Conservation (phyloP, 2,113 vertebrate genomes). For the Panurus biarmicus region DNA sequence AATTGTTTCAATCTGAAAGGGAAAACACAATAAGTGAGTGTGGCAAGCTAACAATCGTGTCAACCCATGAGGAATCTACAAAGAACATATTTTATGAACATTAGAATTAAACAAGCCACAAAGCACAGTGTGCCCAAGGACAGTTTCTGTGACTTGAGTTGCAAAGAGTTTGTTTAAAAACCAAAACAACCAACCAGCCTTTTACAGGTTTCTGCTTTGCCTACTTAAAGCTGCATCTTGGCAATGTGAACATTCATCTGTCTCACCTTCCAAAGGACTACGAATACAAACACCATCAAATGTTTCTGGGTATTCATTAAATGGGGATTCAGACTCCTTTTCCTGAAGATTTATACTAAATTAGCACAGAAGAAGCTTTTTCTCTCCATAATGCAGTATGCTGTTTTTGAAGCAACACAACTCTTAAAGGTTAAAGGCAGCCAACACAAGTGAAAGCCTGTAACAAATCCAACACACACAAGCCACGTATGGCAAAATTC, state of each 20-base stretch:
- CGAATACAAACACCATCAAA: neutral
- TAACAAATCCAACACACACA: neutral
- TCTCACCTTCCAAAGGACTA: neutral
- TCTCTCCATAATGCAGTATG: neutral
- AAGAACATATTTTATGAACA: neutral
- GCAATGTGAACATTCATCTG: neutral
- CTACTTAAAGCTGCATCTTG: neutral
- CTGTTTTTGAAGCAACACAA: neutral
- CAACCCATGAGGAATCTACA: neutral
- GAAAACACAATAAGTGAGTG: neutral
- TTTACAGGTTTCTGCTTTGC: neutral
- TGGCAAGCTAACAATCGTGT: neutral
- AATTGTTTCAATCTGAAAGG: conserved; percentile 90
- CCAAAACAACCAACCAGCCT: neutral
- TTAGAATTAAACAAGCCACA: neutral
- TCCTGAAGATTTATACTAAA: neutral
- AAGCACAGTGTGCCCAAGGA: neutral
- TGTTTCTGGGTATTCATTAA: neutral
- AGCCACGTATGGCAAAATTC: neutral
- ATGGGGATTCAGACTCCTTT: neutral
- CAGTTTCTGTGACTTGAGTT: neutral
- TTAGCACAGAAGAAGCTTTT: neutral
- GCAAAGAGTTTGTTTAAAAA: neutral
- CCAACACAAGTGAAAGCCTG: neutral
- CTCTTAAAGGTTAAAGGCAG: neutral